Percentiles rank a stretch among this genome's conserved stretches.
Evolutionary conservation across 2,113 vertebrate species (phyloP).

Genomic region (Phylloscopus trochilus): DNA sequence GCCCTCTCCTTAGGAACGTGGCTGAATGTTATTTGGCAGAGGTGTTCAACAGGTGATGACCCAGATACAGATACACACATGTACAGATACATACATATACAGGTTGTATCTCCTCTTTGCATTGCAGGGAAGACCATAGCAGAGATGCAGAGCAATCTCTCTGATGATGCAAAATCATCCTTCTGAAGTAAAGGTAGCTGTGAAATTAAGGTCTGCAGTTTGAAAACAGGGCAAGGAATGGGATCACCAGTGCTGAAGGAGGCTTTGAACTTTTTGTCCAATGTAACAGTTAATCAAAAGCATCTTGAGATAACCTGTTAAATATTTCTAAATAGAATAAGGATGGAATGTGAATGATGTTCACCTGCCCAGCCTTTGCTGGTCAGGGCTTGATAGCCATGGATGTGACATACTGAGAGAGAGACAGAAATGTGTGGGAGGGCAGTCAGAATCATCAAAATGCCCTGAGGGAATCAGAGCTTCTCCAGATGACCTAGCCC

Average conservation of each 20-base stretch:
- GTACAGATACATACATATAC: neutral
- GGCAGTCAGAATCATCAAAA: neutral
- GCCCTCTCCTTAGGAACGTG: neutral
- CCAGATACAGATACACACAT: neutral
- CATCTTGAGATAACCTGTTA: neutral
- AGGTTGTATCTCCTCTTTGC: neutral
- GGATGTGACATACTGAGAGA: neutral
- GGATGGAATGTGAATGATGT: neutral
- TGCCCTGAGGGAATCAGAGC: neutral
- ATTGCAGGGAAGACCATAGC: neutral
- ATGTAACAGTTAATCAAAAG: neutral
- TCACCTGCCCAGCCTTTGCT: neutral
- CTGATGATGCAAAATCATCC: neutral
- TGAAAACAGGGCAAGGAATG: neutral
- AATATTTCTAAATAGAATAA: neutral
- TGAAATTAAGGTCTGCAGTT: neutral
- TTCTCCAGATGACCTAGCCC: constrained; percentile 21
- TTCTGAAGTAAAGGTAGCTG: neutral
- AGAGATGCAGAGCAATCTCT: neutral
- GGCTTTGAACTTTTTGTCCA: neutral
- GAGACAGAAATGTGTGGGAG: neutral
- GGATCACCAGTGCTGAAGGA: neutral
- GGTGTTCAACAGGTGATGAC: neutral
- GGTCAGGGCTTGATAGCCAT: neutral
- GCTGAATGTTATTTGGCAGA: neutral